These are phyloP conservation scores for Globia sparganii DNA, from an alignment of 2,888 invertebrate genomes.

Conservation along the genomic window DNA sequence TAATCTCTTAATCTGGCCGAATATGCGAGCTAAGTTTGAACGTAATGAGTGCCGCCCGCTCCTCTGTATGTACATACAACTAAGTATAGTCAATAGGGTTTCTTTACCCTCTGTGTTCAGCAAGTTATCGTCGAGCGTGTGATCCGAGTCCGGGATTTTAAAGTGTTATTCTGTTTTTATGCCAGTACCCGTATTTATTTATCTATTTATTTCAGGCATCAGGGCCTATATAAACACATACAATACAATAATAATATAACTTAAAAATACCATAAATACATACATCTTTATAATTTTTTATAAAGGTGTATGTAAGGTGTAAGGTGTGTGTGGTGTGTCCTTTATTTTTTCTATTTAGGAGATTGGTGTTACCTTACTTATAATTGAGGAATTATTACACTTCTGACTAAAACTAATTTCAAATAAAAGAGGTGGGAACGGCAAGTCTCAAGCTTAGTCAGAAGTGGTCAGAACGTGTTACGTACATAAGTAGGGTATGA, in stretches of 20 bases:
- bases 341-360: too few relatives aligned
- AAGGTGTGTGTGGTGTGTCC: too few relatives aligned
- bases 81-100: slow-evolving; percentile 25
- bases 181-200: neutral
- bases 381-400: neutral
- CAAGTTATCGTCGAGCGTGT: slow-evolving; percentile 18
- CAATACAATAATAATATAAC: too few relatives aligned
- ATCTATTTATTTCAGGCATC: too few relatives aligned
- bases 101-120: slow-evolving; percentile 28
- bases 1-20: slow-evolving; percentile 73
- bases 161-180: slow-evolving; percentile 11
- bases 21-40: slow-evolving; percentile 69
- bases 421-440: neutral
- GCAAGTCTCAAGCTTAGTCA: too few relatives aligned
- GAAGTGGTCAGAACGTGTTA: neutral
- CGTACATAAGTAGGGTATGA: neutral
- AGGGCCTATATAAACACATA: too few relatives aligned
- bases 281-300: too few relatives aligned
- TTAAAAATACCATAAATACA: too few relatives aligned
- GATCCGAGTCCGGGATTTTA: neutral
- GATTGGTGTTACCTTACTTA: neutral
- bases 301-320: too few relatives aligned
- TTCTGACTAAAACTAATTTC: neutral
- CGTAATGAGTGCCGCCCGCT: slow-evolving; percentile 42
- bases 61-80: neutral